phyloP scores from a whole-genome alignment of 2,797 vertebrate species.

The Neosilurus hyrtlii region DNA sequence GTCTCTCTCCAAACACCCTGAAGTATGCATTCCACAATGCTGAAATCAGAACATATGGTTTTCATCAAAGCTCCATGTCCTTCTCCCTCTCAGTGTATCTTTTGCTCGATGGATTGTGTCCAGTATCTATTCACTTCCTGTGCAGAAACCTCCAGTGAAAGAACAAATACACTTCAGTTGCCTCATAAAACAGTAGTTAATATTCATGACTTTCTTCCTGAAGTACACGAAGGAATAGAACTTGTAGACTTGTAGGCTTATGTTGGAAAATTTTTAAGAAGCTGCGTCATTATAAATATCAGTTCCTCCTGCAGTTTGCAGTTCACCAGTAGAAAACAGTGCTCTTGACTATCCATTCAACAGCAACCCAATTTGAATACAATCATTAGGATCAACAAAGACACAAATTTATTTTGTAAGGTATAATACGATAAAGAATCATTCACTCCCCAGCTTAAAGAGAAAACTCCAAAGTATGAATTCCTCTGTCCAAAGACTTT shows the following conservation, averaged over 20 bases:
- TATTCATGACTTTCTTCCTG: neutral
- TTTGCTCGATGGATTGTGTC: neutral
- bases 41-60: constrained; percentile 42
- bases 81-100: constrained; percentile 23
- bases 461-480: neutral
- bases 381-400: neutral
- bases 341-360: neutral
- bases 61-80: constrained; percentile 33
- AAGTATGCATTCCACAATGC: constrained; percentile 27
- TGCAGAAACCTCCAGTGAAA: constrained; percentile 3
- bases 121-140: constrained; percentile 23
- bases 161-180: constrained; percentile 29
- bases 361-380: neutral
- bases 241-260: neutral
- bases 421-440: neutral
- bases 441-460: neutral
- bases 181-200: constrained; percentile 17
- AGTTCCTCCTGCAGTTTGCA: neutral
- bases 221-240: neutral
- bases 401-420: neutral
- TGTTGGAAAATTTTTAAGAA: neutral
- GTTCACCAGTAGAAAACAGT: neutral
- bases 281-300: neutral
- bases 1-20: constrained; percentile 7
- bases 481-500: neutral